These are phyloP conservation scores for Stichopus chloronotus DNA, from an alignment of 35 echinoderm and acorn worm genomes.

Conservation along the genomic window DNA sequence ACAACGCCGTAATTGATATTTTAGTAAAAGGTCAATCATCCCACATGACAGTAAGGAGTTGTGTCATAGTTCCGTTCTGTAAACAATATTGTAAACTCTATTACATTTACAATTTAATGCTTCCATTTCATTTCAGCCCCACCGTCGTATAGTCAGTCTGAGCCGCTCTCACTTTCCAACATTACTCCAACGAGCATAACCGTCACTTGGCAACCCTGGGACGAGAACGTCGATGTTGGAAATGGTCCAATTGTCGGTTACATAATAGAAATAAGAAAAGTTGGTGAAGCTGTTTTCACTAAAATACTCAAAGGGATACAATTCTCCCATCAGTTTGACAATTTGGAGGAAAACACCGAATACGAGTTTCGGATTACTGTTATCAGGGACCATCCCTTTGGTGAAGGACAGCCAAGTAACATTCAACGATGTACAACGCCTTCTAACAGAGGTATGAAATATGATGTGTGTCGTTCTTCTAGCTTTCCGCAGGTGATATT, in stretches of 20 bases:
- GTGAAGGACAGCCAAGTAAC: neutral
- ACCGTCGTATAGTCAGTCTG: neutral
- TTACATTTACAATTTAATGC: too few relatives aligned
- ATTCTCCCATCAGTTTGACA: neutral
- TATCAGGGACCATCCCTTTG: slow-evolving; percentile 9
- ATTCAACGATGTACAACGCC: neutral
- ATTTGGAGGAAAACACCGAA: neutral
- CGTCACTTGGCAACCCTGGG: neutral
- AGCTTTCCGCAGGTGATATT: too few relatives aligned
- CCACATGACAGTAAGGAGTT: too few relatives aligned
- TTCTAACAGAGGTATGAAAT: too few relatives aligned
- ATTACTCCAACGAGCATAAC: slow-evolving; percentile 17
- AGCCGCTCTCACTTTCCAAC: neutral
- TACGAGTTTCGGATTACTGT: neutral
- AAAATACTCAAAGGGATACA: neutral
- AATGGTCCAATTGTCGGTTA: neutral
- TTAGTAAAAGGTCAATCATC: too few relatives aligned
- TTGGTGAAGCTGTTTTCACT: neutral
- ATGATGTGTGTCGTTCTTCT: too few relatives aligned
- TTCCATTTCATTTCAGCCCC: neutral
- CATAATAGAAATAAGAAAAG: neutral
- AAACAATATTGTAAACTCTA: too few relatives aligned
- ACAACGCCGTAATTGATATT: too few relatives aligned
- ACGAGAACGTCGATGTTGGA: neutral
- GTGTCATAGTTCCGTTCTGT: too few relatives aligned